Evolutionary conservation across 2,888 invertebrate genomes (phyloP).

Genomic region (Neoaliturus tenellus): DNA sequence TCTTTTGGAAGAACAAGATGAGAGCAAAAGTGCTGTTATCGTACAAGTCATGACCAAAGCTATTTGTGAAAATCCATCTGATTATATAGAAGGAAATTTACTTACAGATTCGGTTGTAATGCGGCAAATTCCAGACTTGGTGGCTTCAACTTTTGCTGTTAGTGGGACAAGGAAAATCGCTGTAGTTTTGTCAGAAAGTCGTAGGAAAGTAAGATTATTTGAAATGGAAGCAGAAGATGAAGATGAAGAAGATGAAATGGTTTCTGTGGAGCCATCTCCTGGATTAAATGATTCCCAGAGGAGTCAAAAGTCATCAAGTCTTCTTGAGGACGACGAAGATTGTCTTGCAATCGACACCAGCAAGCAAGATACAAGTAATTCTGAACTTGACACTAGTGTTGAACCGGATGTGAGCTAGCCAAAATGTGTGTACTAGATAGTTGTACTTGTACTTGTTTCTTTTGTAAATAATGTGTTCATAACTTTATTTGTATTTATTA

Average conservation of each 20-base stretch:
- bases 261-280: constrained; percentile 14
- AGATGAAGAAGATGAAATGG: constrained; percentile 86
- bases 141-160: constrained; percentile 84
- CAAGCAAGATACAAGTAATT: constrained; percentile 9
- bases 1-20: constrained; percentile 77
- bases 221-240: constrained; percentile 96
- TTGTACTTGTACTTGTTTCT: background rate
- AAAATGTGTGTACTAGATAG: background rate
- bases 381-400: constrained; percentile 6
- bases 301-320: constrained; percentile 17
- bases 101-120: constrained; percentile 67
- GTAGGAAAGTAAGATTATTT: constrained; percentile 88
- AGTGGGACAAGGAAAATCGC: constrained; percentile 91
- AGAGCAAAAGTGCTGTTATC: constrained; percentile 73
- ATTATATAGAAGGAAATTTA: constrained; percentile 62
- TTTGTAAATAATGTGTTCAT: too few species aligned
- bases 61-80: constrained; percentile 69
- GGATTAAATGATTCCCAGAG: constrained; percentile 1
- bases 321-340: background rate
- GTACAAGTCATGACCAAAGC: constrained; percentile 74
- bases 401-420: background rate
- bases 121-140: constrained; percentile 81
- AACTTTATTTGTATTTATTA: too few species aligned
- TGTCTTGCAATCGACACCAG: background rate
- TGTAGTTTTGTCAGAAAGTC: constrained; percentile 87